A percentile compares a stretch with the other conserved stretches of the same genome.
phyloP scores from a whole-genome alignment of 2,888 invertebrate species.

The Nasonovia ribisnigri region DNA sequence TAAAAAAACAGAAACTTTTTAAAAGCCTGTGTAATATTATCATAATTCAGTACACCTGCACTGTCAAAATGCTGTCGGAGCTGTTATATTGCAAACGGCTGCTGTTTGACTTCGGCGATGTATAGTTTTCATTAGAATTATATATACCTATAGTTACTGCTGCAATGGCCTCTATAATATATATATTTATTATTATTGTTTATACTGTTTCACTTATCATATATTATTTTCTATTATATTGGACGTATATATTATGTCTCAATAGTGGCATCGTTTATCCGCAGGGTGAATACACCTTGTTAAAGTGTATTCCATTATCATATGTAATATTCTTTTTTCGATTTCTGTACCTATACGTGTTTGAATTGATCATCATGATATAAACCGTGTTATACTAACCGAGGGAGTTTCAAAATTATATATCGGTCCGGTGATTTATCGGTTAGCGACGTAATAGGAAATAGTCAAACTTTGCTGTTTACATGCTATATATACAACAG shows the following conservation, averaged over 20 bases:
- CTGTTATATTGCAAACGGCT: background rate
- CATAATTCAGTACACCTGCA: background rate
- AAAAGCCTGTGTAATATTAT: background rate
- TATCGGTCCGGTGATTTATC: conserved; percentile 22
- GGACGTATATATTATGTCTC: background rate
- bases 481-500: background rate
- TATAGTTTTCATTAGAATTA: background rate
- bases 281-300: background rate
- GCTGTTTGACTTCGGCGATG: background rate
- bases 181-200: background rate
- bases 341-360: background rate
- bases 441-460: conserved; percentile 39
- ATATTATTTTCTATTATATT: background rate
- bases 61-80: background rate
- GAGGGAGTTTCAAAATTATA: background rate
- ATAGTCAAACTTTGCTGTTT: conserved; percentile 48
- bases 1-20: background rate
- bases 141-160: background rate
- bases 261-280: background rate
- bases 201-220: background rate
- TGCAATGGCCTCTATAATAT: background rate
- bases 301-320: background rate
- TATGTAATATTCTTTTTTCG: background rate
- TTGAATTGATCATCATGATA: background rate
- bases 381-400: background rate